Percentiles rank a stretch among this genome's conserved stretches.
Conservation (phyloP, 2,113 vertebrate genomes). For the Semnornis frantzii region DNA sequence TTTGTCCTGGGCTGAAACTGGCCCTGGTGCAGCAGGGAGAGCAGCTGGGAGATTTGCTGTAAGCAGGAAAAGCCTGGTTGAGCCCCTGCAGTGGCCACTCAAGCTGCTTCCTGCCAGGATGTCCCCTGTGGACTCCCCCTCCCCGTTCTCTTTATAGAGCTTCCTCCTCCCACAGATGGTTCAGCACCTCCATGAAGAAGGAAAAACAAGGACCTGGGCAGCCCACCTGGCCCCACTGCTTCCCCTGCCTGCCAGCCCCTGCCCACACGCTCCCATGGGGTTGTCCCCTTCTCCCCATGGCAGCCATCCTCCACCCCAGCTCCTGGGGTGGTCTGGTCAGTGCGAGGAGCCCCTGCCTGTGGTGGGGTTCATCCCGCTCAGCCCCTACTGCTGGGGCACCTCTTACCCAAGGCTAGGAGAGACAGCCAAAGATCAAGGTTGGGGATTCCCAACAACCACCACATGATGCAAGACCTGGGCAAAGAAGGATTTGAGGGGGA, state of each 20-base stretch:
- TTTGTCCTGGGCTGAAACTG: slow-evolving; percentile 90
- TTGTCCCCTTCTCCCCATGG: neutral
- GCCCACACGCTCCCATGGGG: neutral
- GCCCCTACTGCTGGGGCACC: neutral
- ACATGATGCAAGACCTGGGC: neutral
- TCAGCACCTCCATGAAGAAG: neutral
- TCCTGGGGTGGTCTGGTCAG: neutral
- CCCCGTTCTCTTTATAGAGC: slow-evolving; percentile 72
- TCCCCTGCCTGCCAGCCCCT: neutral
- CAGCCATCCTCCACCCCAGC: neutral
- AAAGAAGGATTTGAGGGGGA: neutral
- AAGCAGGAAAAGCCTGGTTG: slow-evolving; percentile 75
- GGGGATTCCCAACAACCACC: neutral
- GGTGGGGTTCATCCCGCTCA: neutral
- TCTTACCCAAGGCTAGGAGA: neutral
- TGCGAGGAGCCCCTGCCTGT: fast-evolving
- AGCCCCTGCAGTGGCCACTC: slow-evolving; percentile 60
- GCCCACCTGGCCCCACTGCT: neutral
- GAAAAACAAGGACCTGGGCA: neutral
- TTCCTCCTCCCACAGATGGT: slow-evolving; percentile 76
- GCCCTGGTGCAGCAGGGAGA: slow-evolving; percentile 91
- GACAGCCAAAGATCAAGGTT: no score
- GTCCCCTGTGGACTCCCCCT: slow-evolving; percentile 55
- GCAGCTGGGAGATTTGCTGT: slow-evolving; percentile 97
- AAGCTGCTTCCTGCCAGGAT: slow-evolving; percentile 81